Base-by-base conservation (phyloP, 2,113 vertebrate genomes). In the Microtus richardsoni region DNA sequence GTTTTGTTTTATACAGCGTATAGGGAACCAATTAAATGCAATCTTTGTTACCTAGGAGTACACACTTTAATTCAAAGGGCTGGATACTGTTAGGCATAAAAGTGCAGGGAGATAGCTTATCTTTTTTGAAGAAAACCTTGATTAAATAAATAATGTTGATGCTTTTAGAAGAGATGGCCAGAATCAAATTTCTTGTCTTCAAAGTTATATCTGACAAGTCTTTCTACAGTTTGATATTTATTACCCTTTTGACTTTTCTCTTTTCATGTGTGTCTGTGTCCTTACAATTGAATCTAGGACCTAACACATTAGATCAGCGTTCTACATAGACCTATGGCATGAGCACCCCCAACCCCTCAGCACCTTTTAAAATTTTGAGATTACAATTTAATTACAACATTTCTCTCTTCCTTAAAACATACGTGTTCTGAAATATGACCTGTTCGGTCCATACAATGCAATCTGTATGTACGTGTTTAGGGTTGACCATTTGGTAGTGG, bases 131-230 rank as follows among this genome's bases (percentile, higher is more conserved):
- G 36, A 89, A 79, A 94, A 64, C 26, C 4, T 39, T 90, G 13
- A 74, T 70, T 71, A 95, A 95, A 52, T 14, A 71, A 92, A 94
- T 82, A 39, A 92, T 91, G 3, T 47, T 91, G 49, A 90, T 80
- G 36, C 89, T 89, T 89, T 94, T 70, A 84, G 3, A 92, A 90
- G 19, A 75, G 36, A 97, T 30, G 13, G 64, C 79, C 88, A 88
- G 22, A 64, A 91, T 86, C 24, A 83, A 44, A 54, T 64, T 79
- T 96, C 41, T 95, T 91, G 0, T 64, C 78, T 93, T 93, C 10
- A 10, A 24, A 39, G 7, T 78, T 78, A 73, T 4, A 24, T 74
- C 17, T 75, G 80, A 54, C 2, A 74, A 30, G 44, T 66, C 60
- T 91, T 70, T 71, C 21, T 70, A 21, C n/a, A 73, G 58, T 84